Base-by-base conservation (phyloP, 1,140 invertebrate species). In the Lepidurus arcticus region DNA sequence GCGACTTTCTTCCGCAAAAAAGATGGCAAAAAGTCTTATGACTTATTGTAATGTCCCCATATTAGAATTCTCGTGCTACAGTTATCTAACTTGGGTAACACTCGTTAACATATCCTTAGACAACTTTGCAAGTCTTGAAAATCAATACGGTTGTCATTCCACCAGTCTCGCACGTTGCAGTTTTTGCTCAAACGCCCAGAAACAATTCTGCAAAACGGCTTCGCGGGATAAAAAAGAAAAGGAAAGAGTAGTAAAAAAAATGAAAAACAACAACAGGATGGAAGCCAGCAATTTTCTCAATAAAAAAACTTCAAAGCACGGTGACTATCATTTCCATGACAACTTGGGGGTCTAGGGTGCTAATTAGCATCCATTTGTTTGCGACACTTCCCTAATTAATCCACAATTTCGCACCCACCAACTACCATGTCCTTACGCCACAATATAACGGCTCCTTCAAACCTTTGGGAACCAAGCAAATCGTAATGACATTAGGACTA, bases 61-160 rank as follows among this genome's bases (percentile, higher is more conserved):
- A 34, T 34, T 34, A 34, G 34, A 34, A 34, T 34, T 34, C 34
- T 34, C 34, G 53, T 21, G 53, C 0, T 7, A 65, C 6, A 65
- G 53, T 65, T 65, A 65, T 13, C 53, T 65, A 65, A 65, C 53
- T 65, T 65, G 53, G 53, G 21, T 16, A 7, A 13, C 16, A 65
- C 53, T 65, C 13, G 53, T 65, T 65, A 65, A 65, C 53, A 65
- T 65, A 65, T 65, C 21, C 53, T 16, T 16, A 65, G 16, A n/a
- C 53, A 65, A 65, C n/a, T 65, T 65, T 65, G 53, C 53, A 65
- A n/a, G 8, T 65, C 53, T 21, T n/a, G 53, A 21, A 65, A 16
- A 65, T 65, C 53, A 65, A 65, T 65, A 65, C 53, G 16, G 53
- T 65, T 65, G 53, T 65, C 53, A 65, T 65, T 65, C n/a, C 21